Percentiles rank a stretch among this genome's conserved stretches.
Evolutionary conservation across 2,888 invertebrate genomes (phyloP).

Genomic region (Nemoura dubitans): DNA sequence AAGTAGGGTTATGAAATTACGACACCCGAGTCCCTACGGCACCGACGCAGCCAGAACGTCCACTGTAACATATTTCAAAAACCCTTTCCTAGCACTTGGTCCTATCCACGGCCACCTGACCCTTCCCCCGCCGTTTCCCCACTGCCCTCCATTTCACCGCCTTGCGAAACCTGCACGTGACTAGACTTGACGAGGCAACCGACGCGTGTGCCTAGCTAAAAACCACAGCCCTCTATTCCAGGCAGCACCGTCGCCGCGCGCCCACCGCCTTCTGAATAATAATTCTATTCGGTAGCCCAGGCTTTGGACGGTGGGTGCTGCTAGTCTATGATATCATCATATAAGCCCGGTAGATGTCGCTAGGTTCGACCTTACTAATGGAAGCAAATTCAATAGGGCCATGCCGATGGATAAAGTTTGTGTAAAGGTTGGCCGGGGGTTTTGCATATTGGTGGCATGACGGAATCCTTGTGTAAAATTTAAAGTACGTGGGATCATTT

Average conservation of each 20-base stretch:
- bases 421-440: neutral
- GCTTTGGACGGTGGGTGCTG: neutral
- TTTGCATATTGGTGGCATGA: neutral
- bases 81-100: neutral
- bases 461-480: neutral
- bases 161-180: neutral
- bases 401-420: neutral
- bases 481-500: neutral
- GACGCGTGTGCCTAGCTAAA: neutral
- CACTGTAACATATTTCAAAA: neutral
- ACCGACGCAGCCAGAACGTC: neutral
- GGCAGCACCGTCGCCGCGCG: neutral
- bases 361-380: neutral
- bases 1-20: neutral
- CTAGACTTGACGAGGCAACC: neutral
- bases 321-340: neutral
- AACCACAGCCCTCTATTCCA: conserved; percentile 7
- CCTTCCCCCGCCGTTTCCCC: neutral
- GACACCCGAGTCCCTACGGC: neutral
- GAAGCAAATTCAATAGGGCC: neutral
- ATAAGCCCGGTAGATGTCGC: neutral
- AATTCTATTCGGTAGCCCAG: neutral
- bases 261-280: neutral
- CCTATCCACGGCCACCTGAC: neutral
- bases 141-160: neutral